phyloP scores from a whole-genome alignment of 2,113 vertebrate species.

The Hassar affinis region DNA sequence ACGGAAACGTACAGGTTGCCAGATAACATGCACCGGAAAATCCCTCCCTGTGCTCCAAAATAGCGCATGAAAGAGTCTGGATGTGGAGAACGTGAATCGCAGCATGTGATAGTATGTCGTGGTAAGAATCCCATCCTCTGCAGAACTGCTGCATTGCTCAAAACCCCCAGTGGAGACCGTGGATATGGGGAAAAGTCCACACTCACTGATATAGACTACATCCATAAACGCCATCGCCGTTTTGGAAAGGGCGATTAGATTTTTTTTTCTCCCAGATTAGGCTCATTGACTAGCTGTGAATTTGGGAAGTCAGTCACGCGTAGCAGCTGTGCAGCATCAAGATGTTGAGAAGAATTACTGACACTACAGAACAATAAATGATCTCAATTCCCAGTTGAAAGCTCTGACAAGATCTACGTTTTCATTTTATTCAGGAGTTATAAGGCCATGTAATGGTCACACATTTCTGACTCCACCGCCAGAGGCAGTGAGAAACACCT shows the following conservation, averaged over 20 bases:
- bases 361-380: not conserved
- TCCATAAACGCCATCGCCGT: not conserved
- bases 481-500: not conserved
- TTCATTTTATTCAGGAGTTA: not conserved
- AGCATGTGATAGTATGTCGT: not conserved
- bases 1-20: too few species aligned
- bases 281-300: not conserved
- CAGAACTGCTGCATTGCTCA: not conserved
- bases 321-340: not conserved
- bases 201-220: too few species aligned
- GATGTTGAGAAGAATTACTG: too few species aligned
- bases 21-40: not conserved
- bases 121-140: not conserved
- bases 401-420: not conserved
- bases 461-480: not conserved
- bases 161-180: not conserved
- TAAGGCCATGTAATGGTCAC: not conserved
- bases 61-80: not conserved
- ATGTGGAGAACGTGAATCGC: not conserved
- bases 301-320: not conserved
- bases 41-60: not conserved
- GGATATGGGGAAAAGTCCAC: not conserved
- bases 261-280: not conserved
- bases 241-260: not conserved
- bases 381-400: not conserved